Conservation (phyloP, 2,888 invertebrate species). For the Pediacus dermestoides region DNA sequence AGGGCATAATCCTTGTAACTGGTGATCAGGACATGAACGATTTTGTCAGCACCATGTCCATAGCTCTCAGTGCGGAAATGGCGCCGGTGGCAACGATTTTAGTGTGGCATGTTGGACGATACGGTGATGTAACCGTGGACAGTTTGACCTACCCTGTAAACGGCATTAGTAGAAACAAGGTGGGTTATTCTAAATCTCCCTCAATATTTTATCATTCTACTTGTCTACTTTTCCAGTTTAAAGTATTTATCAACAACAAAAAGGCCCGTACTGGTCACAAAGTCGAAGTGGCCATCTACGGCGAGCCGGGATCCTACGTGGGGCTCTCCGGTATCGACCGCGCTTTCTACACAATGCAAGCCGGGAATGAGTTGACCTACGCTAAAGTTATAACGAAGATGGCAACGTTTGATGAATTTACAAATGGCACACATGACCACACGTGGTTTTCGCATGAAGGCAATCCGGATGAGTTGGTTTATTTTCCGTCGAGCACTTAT, state of each 20-base stretch:
- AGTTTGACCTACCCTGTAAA: conserved; percentile 95
- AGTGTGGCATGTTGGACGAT: conserved; percentile 79
- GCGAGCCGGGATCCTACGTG: conserved; percentile 92
- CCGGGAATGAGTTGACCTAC: conserved; percentile 85
- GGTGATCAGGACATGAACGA: conserved; percentile 83
- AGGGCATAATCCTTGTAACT: conserved; percentile 82
- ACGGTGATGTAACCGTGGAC: conserved; percentile 86
- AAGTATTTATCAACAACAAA: conserved; percentile 83
- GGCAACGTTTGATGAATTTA: conserved; percentile 81
- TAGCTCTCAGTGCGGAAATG: conserved; percentile 82
- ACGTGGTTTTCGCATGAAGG: conserved; percentile 83
- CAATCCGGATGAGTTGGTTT: conserved; percentile 78
- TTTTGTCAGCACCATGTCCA: conserved; percentile 73
- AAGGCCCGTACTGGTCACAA: conserved; percentile 91
- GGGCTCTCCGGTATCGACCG: conserved; percentile 87
- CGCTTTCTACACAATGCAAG: conserved; percentile 88
- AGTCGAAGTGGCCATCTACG: conserved; percentile 89
- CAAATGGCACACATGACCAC: conserved; percentile 79
- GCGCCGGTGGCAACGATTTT: conserved; percentile 88
- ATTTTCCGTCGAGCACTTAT: conserved; percentile 85
- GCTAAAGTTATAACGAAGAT: conserved; percentile 84
- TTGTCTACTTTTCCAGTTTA: conserved; percentile 56
- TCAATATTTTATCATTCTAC: too few species aligned
- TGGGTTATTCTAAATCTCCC: conserved; percentile 41
- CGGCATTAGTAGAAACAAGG: conserved; percentile 89